These are phyloP conservation scores for Stenchaetothrips biformis DNA, from an alignment of 2,888 invertebrate species.

Conservation along the genomic window DNA sequence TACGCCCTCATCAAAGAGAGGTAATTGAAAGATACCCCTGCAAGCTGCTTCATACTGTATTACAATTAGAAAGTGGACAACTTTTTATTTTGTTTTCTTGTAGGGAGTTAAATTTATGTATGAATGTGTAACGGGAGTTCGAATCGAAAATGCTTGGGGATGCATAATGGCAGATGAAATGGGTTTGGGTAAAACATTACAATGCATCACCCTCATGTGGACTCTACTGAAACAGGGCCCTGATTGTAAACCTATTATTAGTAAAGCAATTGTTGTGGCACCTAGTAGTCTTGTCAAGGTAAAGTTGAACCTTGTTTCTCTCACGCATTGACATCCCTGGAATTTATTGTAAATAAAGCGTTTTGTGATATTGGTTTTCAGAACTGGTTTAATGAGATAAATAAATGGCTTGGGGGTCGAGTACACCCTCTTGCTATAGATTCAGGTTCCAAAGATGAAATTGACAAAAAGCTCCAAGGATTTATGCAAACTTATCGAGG, in stretches of 20 bases:
- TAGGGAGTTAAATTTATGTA: constrained; percentile 98
- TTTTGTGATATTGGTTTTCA: constrained; percentile 39
- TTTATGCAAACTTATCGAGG: constrained; percentile 79
- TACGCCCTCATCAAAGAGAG: constrained; percentile 96
- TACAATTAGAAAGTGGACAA: constrained; percentile 5
- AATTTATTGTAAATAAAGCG: constrained; percentile 22
- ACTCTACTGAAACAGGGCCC: constrained; percentile 90
- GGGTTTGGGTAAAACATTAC: constrained; percentile 96
- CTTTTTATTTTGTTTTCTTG: constrained; percentile 35
- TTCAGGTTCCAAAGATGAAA: constrained; percentile 80
- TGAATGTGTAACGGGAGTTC: constrained; percentile 91
- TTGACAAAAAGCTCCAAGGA: constrained; percentile 70
- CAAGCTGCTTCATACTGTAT: too few relatives aligned
- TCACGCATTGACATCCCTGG: background rate
- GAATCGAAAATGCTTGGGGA: constrained; percentile 80
- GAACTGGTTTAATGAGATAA: constrained; percentile 98
- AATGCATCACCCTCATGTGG: constrained; percentile 95
- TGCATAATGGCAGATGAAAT: constrained; percentile 99
- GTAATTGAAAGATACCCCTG: constrained; percentile 42
- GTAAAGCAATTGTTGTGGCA: constrained; percentile 91
- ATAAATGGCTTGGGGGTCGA: constrained; percentile 88
- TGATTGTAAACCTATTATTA: constrained; percentile 81
- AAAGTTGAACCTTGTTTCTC: constrained; percentile 33
- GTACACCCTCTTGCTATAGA: constrained; percentile 79
- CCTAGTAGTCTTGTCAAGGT: constrained; percentile 94